Evolutionary conservation across 2,888 invertebrate species (phyloP).

Genomic region (Clepsis dumicolana): DNA sequence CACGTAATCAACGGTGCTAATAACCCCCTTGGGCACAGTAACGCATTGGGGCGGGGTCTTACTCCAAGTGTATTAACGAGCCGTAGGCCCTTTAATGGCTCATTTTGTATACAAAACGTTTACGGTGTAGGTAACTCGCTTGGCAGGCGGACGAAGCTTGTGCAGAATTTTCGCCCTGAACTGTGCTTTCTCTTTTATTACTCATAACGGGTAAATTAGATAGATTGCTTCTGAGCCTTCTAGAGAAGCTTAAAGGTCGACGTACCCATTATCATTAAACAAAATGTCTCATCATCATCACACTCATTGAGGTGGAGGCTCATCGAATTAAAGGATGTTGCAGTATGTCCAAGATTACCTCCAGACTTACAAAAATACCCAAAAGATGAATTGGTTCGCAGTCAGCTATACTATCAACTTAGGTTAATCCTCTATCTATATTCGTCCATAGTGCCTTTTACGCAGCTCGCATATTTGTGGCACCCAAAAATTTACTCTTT

Average conservation of each 20-base stretch:
- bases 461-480: neutral
- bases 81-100: slow-evolving; percentile 17
- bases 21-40: slow-evolving; percentile 14
- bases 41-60: slow-evolving; percentile 3
- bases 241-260: neutral
- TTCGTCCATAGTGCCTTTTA: neutral
- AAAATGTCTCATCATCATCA: neutral
- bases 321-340: neutral
- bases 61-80: slow-evolving; percentile 25
- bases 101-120: slow-evolving; percentile 20
- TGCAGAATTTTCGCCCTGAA: slow-evolving; percentile 2
- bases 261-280: neutral
- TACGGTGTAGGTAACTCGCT: slow-evolving; percentile 15
- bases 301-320: neutral
- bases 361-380: no score
- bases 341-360: neutral
- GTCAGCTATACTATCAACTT: neutral
- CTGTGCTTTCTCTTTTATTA: neutral
- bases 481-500: slow-evolving; percentile 7
- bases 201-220: neutral
- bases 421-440: no score
- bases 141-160: slow-evolving; percentile 5
- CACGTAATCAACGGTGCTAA: slow-evolving; percentile 14
- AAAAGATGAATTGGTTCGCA: neutral
- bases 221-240: neutral